Evolutionary conservation across 2,113 vertebrate species (phyloP).

Genomic region (Donacobius atricapilla): DNA sequence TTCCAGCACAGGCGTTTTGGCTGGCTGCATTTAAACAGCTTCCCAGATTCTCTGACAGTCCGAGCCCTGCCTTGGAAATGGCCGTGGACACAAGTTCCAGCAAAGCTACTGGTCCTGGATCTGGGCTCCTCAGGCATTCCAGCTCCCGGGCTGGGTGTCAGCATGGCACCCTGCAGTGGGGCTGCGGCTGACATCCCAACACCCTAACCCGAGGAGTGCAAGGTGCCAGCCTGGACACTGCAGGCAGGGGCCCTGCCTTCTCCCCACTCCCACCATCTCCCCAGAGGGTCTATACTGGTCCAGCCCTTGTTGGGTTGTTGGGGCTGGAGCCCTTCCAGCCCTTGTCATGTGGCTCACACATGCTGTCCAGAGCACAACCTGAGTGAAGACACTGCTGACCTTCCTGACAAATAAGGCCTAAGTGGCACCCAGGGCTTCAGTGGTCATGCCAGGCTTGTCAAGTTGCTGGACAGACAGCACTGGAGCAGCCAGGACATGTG

Average conservation of each 20-base stretch:
- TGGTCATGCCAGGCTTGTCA: rapidly evolving
- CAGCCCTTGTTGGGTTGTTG: not conserved
- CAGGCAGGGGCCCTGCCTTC: not conserved
- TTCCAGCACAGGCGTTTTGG: slow-evolving; percentile 55
- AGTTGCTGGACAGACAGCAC: not conserved
- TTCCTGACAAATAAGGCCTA: not conserved
- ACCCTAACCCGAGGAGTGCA: not conserved
- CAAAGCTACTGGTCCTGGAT: not conserved
- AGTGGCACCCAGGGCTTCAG: not conserved
- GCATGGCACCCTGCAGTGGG: not conserved
- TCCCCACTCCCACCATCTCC: not conserved
- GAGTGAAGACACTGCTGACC: not conserved
- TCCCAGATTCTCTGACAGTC: not conserved
- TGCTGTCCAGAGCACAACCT: not conserved
- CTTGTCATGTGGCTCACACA: rapidly evolving
- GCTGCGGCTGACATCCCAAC: not conserved
- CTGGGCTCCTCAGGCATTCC: not conserved
- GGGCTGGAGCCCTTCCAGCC: not conserved
- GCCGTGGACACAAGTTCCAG: not conserved
- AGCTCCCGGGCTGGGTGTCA: rapidly evolving
- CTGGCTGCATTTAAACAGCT: slow-evolving; percentile 56
- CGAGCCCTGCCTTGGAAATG: not conserved
- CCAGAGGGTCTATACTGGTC: not conserved
- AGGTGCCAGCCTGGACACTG: not conserved
- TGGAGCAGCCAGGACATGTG: not conserved